Evolutionary conservation across 2,113 vertebrate species (phyloP), one percentile per base, ranked within the genome.

Genomic region (Hydrochoerus hydrochaeris): DNA sequence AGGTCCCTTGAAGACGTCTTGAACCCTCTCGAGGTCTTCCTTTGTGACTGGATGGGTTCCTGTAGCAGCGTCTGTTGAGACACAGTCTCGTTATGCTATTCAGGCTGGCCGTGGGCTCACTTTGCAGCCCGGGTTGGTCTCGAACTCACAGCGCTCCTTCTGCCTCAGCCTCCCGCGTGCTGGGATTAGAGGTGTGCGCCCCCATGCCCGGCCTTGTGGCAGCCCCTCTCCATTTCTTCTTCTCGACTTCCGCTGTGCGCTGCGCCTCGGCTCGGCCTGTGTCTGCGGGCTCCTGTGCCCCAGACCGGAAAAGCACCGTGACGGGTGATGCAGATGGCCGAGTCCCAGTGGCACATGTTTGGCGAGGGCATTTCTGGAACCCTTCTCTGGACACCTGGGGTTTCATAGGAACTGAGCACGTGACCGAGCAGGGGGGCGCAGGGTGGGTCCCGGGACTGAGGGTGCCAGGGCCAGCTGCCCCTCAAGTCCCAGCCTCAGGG

Each of bases 241-340:
- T 54, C 35, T 12, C 1, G 24, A 12, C 1, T 6, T n/a, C 19
- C 71, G 7, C 6, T 17, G 1, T 24, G 10, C 35, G 3, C 24
- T 32, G 57, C 10, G 4, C 17, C 63, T 4, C n/a, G 4, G 20
- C 1, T n/a, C n/a, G n/a, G n/a, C 54, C 60, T 0, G 2, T 46
- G 2, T 12, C 3, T 46, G 30, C 35, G 12, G 8, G n/a, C 7
- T 8, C 17, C 17, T 44, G 62, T 16, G 32, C 5, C 11, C 54
- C 2, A 12, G 16, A 2, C 35, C 41, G 8, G 62, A 81, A 16
- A 19, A 57, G 28, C 2, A 0, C 46, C 7, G 22, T 8, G 1
- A 26, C 10, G 49, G 13, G 0, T 1, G 13, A 26, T 9, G 4
- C 17, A 46, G 57, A 52, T 22, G 32, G 30, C 75, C 54, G 4